Base-by-base conservation (phyloP, 1,140 invertebrate genomes). In the Parapsyche elsis region DNA sequence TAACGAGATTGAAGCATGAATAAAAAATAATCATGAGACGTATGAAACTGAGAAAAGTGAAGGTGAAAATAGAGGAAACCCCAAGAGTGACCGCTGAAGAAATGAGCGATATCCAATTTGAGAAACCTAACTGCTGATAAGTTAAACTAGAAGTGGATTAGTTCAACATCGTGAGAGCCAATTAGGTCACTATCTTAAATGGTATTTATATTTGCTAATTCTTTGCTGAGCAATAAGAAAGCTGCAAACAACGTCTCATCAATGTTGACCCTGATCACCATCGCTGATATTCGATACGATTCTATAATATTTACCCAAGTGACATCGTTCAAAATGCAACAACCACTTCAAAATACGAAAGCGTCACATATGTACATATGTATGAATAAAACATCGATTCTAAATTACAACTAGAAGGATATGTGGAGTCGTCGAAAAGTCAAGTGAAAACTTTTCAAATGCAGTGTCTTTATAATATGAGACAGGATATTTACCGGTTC, bases 401-500 rank as follows among this genome's bases (percentile, higher is more conserved):
- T 7, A 46, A 46, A 46, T 5, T 7, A 46, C 45, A 46, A 46
- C 5, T n/a, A 46, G 12, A 46, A 7, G 45, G 45, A 5, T 7
- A 46, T 46, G 5, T 46, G 45, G 21, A 64, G 10, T 30, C 59
- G 16, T 61, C 21, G 0, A 23, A 67, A 67, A 61, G 16, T 16
- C 57, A 61, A n/a, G n/a, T 61, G 16, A 5, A 9, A 16, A 1
- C 49, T 53, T 14, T 53, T 19, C 21, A 30, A 24, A 71, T 14
- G 14, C 9, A 12, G 5, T 24, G 21, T 19, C 4, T 71, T 71
- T 19, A 12, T 38, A 16, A 21, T 21, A 23, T 53, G 44, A 16
- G n/a, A 76, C 73, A 76, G 73, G 73, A 76, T 19, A 76, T 76
- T 76, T 76, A 76, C 73, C 73, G 73, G 73, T 76, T 59, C 73